Evolutionary conservation across 2,113 vertebrate species (phyloP).

Genomic region (Etheostoma cragini): DNA sequence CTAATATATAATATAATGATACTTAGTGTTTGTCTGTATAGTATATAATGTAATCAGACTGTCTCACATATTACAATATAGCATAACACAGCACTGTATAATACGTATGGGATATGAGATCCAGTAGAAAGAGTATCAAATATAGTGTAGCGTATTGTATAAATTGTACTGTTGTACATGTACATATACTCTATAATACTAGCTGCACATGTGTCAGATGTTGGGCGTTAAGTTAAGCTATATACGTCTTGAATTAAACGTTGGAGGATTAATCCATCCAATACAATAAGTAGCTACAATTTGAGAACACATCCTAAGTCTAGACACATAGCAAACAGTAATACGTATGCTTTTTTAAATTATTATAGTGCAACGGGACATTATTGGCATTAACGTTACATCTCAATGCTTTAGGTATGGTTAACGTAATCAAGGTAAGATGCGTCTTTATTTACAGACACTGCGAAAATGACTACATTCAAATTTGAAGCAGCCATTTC

Average conservation of each 20-base stretch:
- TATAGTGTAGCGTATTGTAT: neutral
- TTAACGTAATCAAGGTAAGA: no score
- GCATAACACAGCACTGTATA: neutral
- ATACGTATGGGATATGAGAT: neutral
- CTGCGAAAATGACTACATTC: no score
- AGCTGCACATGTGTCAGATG: neutral
- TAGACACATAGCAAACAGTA: no score
- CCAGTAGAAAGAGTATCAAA: neutral
- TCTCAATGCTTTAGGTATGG: neutral
- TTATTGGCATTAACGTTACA: no score
- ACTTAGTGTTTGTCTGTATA: neutral
- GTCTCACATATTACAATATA: neutral
- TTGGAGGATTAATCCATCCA: neutral
- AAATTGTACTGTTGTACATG: neutral
- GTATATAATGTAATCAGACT: neutral
- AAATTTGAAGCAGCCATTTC: neutral
- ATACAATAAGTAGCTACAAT: neutral
- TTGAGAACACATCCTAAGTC: neutral
- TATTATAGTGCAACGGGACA: neutral
- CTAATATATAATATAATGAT: neutral
- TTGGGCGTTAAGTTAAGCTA: neutral
- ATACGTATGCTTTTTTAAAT: neutral
- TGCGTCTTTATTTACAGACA: neutral
- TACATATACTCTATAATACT: neutral
- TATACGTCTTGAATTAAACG: neutral